Evolutionary conservation across 2,888 invertebrate genomes (phyloP).

Genomic region (Monopis laevigella): DNA sequence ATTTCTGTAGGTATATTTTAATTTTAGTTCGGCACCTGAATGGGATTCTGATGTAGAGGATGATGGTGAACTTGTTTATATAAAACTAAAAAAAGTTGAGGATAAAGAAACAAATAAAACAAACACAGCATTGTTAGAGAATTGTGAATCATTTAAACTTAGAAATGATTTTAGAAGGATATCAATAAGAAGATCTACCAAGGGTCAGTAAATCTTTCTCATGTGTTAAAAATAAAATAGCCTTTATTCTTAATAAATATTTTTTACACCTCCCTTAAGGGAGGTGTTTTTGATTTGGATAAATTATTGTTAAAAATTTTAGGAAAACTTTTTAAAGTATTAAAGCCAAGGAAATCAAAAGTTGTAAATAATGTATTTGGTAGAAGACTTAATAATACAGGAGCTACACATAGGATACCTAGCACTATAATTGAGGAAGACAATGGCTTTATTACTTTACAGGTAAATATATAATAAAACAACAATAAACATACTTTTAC

Average conservation of each 20-base stretch:
- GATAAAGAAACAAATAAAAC: constrained; percentile 23
- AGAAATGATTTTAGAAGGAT: constrained; percentile 55
- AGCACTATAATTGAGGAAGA: constrained; percentile 23
- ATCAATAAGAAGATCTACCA: constrained; percentile 48
- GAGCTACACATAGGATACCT: neutral
- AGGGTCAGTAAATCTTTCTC: constrained; percentile 36
- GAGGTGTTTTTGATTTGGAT: too few species aligned
- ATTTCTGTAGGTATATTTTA: too few species aligned
- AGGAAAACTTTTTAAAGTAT: constrained; percentile 53
- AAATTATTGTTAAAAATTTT: constrained; percentile 18
- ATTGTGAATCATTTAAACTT: constrained; percentile 49
- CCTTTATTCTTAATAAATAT: neutral
- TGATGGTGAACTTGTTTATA: constrained; percentile 74
- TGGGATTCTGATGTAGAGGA: constrained; percentile 73
- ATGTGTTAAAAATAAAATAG: too few species aligned
- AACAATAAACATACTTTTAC: too few species aligned
- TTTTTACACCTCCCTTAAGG: neutral
- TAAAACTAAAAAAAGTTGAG: constrained; percentile 56
- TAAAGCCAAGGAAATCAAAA: constrained; percentile 41
- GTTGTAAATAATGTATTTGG: constrained; percentile 23
- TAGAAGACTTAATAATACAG: constrained; percentile 24
- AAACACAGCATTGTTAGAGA: constrained; percentile 44
- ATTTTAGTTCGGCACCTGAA: constrained; percentile 70
- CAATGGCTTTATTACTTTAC: constrained; percentile 34
- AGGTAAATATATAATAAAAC: constrained; percentile 31